Percentiles rank a stretch among this genome's conserved stretches.
Evolutionary conservation across 1,140 invertebrate genomes (phyloP).

Genomic region (Theocolax elegans): DNA sequence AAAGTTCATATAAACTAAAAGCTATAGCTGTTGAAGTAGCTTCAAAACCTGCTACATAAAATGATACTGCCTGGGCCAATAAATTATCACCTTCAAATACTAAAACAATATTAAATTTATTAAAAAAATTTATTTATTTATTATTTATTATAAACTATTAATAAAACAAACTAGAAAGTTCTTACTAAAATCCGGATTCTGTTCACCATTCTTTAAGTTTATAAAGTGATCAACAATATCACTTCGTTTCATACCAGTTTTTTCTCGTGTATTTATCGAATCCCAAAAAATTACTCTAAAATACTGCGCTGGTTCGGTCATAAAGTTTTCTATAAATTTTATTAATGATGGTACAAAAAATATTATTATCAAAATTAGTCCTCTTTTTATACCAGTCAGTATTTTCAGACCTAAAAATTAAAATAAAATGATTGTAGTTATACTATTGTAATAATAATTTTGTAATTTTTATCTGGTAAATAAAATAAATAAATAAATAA

Average conservation of each 20-base stretch:
- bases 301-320: constrained; percentile 47
- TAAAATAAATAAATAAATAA: too few relatives aligned
- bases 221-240: constrained; percentile 55
- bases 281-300: constrained; percentile 53
- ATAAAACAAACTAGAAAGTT: neutral
- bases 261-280: constrained; percentile 50
- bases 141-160: neutral
- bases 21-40: constrained; percentile 67
- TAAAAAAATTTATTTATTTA: neutral
- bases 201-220: constrained; percentile 52
- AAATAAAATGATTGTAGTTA: constrained; percentile 2
- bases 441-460: too few relatives aligned
- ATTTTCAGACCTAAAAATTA: constrained; percentile 48
- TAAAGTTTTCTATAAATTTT: constrained; percentile 41
- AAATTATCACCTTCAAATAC: constrained; percentile 55
- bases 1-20: constrained; percentile 64
- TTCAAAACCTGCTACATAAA: constrained; percentile 69
- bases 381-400: constrained; percentile 46
- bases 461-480: too few relatives aligned
- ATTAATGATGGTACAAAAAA: constrained; percentile 52
- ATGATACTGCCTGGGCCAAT: constrained; percentile 55
- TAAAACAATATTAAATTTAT: constrained; percentile 36
- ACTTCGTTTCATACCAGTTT: constrained; percentile 45
- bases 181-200: constrained; percentile 50
- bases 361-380: constrained; percentile 47